phyloP scores from a whole-genome alignment of 2,888 invertebrate species.

The Raillietiella orientalis region DNA sequence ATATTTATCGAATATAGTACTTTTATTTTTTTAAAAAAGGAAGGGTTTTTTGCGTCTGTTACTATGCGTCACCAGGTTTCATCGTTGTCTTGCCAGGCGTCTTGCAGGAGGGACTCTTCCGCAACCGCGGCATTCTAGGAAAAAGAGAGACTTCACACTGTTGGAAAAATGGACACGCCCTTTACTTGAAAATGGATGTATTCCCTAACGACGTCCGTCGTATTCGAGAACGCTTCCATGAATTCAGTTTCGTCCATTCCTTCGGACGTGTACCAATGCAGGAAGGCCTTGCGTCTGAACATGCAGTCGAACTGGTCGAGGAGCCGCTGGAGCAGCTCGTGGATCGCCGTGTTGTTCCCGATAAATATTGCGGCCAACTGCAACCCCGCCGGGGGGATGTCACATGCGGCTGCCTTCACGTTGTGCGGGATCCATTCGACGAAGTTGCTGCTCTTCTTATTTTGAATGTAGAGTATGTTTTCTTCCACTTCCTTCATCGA shows the following conservation, averaged over 20 bases:
- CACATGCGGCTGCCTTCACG: conserved; percentile 72
- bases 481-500: conserved; percentile 67
- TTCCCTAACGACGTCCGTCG: conserved; percentile 63
- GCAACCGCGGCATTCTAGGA: no score
- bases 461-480: conserved; percentile 29
- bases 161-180: no score
- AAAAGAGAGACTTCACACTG: no score
- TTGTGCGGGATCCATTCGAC: conserved; percentile 85
- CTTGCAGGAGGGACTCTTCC: no score
- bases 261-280: conserved; percentile 23
- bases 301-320: conserved; percentile 65
- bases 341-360: conserved; percentile 63
- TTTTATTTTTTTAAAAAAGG: no score
- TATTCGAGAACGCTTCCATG: conserved; percentile 30
- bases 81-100: no score
- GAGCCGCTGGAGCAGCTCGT: conserved; percentile 60
- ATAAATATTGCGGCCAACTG: conserved; percentile 80
- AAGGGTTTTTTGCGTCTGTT: no score
- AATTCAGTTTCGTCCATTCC: conserved; percentile 25
- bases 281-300: conserved; percentile 55
- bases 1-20: no score
- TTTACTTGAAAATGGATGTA: conserved; percentile 74
- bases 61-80: no score
- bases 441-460: conserved; percentile 38
- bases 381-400: conserved; percentile 65